Evolutionary conservation across 2,888 invertebrate genomes (phyloP), one percentile per base, ranked within the genome.

Genomic region (Netelia fuscicornis): DNA sequence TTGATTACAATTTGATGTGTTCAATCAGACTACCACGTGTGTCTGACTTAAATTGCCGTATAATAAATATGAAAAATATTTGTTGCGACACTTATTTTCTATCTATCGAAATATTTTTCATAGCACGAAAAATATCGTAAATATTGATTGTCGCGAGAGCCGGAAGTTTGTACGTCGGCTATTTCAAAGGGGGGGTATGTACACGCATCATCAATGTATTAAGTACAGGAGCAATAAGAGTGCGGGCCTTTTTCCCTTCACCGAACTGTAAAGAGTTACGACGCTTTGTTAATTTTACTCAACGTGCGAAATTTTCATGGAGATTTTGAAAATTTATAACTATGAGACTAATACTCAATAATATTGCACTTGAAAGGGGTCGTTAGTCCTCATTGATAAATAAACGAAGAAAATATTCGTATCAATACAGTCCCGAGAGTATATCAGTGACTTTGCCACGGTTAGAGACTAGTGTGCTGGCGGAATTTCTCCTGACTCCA

Each of bases 391-490:
- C 25, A 67, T 48, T 65, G 64, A 13, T 60, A 48, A 10, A 52
- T 42, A 54, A 71, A 23, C 54, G 20, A 9, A 42, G 6, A 23
- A 1, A 25, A 60, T 37, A 37, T 74, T 77, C 23, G 25, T 76
- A n/a, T 92, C 82, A 93, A 80, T 94, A 94, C 25, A 94, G 89
- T 1, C 94, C 94, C 0, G 94, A 94, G 25, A 93, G 84, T 60
- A 93, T 87, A 54, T 94, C 94, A 6, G 94, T 94, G 52, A 94
- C 94, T 87, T 94, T 94, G 30, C 91, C 92, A 20, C 92, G 90
- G 74, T 91, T 92, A 58, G 88, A 88, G 84, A 89, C 86, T 48
- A 89, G 81, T 3, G 91, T 85, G 1, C 90, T 88, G 0, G 89
- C 88, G 2, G 92, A 90, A 77, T 90, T 90, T 86, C 90, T 91